phyloP scores from a whole-genome alignment of 2,797 vertebrate genomes.

The Eupleurogrammus muticus region DNA sequence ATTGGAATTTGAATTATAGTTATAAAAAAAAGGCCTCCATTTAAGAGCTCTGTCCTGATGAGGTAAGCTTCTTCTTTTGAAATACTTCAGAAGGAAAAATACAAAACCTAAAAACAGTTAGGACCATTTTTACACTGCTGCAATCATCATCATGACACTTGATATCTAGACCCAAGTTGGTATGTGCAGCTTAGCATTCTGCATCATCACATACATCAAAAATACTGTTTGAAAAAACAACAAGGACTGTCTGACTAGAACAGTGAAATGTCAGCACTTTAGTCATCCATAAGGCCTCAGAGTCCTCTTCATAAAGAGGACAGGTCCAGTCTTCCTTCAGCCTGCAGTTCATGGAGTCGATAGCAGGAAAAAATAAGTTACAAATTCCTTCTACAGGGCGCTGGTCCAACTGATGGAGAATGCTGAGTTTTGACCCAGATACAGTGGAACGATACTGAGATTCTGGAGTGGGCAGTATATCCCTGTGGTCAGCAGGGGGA shows the following conservation, averaged over 20 bases:
- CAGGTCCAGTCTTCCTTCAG: constrained; percentile 11
- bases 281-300: constrained; percentile 5
- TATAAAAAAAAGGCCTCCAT: constrained; percentile 12
- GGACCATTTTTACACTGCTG: constrained; percentile 8
- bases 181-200: constrained; percentile 8
- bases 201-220: constrained; percentile 36
- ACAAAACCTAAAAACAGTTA: constrained; percentile 29
- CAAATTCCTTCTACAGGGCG: constrained; percentile 1
- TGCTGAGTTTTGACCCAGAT: constrained; percentile 33
- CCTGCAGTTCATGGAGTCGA: background rate
- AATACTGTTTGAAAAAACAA: constrained; percentile 47
- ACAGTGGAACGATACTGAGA: background rate
- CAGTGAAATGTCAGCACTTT: constrained; percentile 38
- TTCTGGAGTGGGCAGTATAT: constrained; percentile 26
- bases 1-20: background rate
- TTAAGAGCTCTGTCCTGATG: background rate
- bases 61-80: constrained; percentile 24
- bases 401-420: constrained; percentile 11
- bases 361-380: constrained; percentile 10
- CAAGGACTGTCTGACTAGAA: constrained; percentile 16
- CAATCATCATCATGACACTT: background rate
- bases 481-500: constrained; percentile 61
- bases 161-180: background rate
- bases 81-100: constrained; percentile 43
- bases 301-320: constrained; percentile 11